Conservation (phyloP, 2,113 vertebrate genomes). For the Microcebus lehilahytsara region DNA sequence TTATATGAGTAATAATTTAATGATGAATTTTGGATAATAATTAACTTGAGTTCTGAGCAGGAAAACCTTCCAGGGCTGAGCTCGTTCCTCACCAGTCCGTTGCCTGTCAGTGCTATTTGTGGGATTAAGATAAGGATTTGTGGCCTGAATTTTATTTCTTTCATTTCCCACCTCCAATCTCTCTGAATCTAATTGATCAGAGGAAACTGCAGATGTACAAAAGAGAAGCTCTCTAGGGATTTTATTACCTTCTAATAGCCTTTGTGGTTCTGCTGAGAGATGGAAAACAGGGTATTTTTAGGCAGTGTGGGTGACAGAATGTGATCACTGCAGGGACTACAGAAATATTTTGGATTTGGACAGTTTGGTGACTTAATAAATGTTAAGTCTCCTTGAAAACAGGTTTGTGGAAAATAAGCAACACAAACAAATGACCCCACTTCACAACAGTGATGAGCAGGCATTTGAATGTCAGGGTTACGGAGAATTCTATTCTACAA, state of each 20-base stretch:
- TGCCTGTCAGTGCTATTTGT: conserved; percentile 20
- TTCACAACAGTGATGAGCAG: conserved; percentile 54
- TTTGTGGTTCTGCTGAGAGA: conserved; percentile 43
- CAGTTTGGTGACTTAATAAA: conserved; percentile 38
- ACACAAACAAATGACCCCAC: conserved; percentile 28
- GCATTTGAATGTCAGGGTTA: conserved; percentile 58
- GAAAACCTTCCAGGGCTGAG: neutral
- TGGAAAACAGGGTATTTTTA: conserved; percentile 68
- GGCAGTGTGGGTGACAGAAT: conserved; percentile 52
- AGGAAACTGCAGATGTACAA: neutral
- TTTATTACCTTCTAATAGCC: conserved; percentile 62
- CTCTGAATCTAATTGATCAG: conserved; percentile 32
- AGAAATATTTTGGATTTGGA: conserved; percentile 54
- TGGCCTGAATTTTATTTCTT: conserved; percentile 45
- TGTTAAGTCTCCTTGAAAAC: conserved; percentile 42
- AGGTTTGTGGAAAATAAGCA: conserved; percentile 52
- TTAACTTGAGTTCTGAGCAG: neutral
- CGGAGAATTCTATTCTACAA: conserved; percentile 61
- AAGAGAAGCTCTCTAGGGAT: conserved; percentile 47
- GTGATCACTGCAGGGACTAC: conserved; percentile 15
- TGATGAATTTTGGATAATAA: conserved; percentile 34
- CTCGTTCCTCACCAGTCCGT: neutral
- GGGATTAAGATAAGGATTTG: conserved; percentile 36
- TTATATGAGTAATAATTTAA: neutral
- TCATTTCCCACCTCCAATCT: conserved; percentile 34